Evolutionary conservation across 2,888 invertebrate genomes (phyloP), one percentile per base, ranked within the genome.

Genomic region (Caenorhabditis sp.): DNA sequence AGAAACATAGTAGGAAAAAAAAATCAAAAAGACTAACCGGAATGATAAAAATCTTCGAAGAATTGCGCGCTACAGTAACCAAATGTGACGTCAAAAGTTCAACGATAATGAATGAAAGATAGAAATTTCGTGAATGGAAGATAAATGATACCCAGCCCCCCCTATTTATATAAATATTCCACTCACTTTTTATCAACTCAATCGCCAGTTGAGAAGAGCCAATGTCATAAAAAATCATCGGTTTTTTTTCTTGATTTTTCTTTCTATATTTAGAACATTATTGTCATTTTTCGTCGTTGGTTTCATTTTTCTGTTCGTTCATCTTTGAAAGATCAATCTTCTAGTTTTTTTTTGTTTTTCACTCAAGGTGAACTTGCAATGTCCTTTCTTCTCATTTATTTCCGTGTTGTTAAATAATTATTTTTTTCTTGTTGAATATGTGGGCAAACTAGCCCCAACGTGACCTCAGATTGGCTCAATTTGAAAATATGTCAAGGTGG

Each of bases 71-170:
- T 43, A 43, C 43, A 43, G 43, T 43, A 43, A 43, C 17, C 43
- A 14, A 43, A 43, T 51, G 60, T 69, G 69, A 69, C 69, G 69
- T 69, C 69, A 69, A 61, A 64, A 69, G 69, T 69, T 65, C 66
- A 70, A 66, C 70, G 70, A 62, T 49, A 60, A 50, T 36, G 36
- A 49, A n/a, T 21, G 49, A 66, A 61, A 58, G 54, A 60, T 43
- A 43, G 43, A 43, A 43, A 43, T 17, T 36, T 43, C 43, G 43
- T 43, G 17, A 43, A 43, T 43, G 43, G 43, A 43, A 43, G 43
- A 43, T 43, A 43, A 43, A 43, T 10, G 43, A 43, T 43, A 43
- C 12, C 14, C 43, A 43, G 14, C 43, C n/a, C n/a, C n/a, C n/a
- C 43, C 43, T 43, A 43, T 43, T 43, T 43, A 43, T 43, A 43